Conservation (phyloP, 2,888 invertebrate genomes). For the Spisula subtruncata region DNA sequence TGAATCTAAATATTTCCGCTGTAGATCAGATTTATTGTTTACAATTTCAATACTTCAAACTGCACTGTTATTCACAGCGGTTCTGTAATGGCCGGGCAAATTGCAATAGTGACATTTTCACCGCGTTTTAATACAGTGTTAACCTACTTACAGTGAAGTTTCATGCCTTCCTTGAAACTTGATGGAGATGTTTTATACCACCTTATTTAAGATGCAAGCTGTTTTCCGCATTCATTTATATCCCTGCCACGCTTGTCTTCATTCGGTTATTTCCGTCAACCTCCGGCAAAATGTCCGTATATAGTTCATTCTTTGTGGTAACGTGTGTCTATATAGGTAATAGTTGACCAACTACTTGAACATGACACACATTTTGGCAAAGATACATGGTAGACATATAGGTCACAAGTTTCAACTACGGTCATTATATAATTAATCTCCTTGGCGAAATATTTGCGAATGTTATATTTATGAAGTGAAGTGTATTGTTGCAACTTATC, state of each 20-base stretch:
- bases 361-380: too few species aligned
- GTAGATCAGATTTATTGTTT: background rate
- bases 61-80: background rate
- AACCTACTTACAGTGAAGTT: background rate
- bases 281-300: background rate
- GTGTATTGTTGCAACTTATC: too few species aligned
- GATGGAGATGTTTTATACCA: background rate
- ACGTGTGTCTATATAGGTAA: too few species aligned
- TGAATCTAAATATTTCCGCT: slow-evolving; percentile 12
- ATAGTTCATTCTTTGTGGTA: too few species aligned
- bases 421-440: too few species aligned
- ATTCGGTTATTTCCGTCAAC: slow-evolving; percentile 6
- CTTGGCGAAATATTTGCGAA: too few species aligned
- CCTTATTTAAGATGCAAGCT: background rate
- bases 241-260: slow-evolving; percentile 10
- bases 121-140: background rate
- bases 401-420: too few species aligned
- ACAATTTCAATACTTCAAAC: background rate
- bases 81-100: background rate
- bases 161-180: slow-evolving; percentile 23
- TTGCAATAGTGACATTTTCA: slow-evolving; percentile 4
- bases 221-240: slow-evolving; percentile 14
- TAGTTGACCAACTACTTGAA: too few species aligned
- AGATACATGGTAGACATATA: too few species aligned
- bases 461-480: too few species aligned